These are phyloP conservation scores for Emydocephalus ijimae DNA, from an alignment of 2,113 vertebrate species.

Conservation along the genomic window DNA sequence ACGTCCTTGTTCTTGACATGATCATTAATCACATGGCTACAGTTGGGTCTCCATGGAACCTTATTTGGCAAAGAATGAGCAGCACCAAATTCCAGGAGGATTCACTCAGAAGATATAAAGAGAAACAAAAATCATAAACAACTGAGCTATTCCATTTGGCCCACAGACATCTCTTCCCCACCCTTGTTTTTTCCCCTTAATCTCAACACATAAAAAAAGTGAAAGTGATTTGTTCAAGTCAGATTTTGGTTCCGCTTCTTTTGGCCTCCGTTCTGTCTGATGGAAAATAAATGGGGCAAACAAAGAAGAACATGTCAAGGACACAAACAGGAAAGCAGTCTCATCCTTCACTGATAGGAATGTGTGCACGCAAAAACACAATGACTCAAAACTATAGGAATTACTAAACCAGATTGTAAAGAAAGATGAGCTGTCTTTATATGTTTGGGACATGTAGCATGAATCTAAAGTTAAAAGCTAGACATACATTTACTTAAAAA, in stretches of 20 bases:
- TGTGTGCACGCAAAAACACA: background rate
- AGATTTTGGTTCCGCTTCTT: background rate
- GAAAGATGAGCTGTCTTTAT: background rate
- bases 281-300: background rate
- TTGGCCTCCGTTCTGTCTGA: background rate
- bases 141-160: background rate
- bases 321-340: background rate
- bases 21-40: fast-evolving
- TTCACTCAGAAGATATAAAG: background rate
- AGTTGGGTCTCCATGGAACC: background rate
- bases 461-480: background rate
- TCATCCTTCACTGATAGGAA: constrained; percentile 7
- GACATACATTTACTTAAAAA: background rate
- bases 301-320: background rate
- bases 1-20: background rate
- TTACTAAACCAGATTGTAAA: background rate
- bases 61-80: background rate
- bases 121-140: constrained; percentile 21
- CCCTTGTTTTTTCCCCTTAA: background rate
- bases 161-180: background rate
- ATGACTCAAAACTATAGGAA: background rate
- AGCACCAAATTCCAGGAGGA: background rate
- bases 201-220: background rate
- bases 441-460: background rate
- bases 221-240: background rate